These are phyloP conservation scores for Heliocidaris tuberculata DNA, from an alignment of 35 echinoderm and acorn worm species.

Conservation along the genomic window DNA sequence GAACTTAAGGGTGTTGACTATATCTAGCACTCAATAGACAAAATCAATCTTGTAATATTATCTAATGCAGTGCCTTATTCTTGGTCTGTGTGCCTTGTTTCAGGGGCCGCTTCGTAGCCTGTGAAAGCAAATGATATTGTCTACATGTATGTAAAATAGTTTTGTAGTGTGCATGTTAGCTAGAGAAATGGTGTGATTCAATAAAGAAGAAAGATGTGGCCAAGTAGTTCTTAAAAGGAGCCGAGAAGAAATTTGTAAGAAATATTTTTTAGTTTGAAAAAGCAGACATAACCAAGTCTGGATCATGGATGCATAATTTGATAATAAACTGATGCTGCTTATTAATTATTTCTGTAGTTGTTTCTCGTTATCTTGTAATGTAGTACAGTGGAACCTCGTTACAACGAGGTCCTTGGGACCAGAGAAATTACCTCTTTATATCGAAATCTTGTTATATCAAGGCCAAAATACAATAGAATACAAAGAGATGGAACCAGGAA, in stretches of 20 bases:
- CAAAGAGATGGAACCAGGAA: too few species aligned
- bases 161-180: neutral
- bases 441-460: too few species aligned
- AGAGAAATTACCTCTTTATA: too few species aligned
- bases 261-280: neutral
- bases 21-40: too few species aligned
- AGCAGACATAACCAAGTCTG: neutral
- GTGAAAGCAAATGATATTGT: neutral
- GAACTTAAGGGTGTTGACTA: too few species aligned
- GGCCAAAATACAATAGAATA: too few species aligned
- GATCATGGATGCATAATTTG: conserved; percentile 8
- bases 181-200: neutral
- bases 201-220: neutral
- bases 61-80: neutral
- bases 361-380: neutral
- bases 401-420: too few species aligned
- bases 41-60: neutral
- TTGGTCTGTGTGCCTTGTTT: neutral
- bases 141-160: conserved; percentile 2
- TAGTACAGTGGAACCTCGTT: too few species aligned
- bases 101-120: neutral
- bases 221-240: neutral
- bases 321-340: conserved; percentile 11
- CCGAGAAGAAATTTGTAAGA: neutral
- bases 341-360: neutral